phyloP scores from a whole-genome alignment of 92 coral and sea anemone species.

The Meandrina meandrites region DNA sequence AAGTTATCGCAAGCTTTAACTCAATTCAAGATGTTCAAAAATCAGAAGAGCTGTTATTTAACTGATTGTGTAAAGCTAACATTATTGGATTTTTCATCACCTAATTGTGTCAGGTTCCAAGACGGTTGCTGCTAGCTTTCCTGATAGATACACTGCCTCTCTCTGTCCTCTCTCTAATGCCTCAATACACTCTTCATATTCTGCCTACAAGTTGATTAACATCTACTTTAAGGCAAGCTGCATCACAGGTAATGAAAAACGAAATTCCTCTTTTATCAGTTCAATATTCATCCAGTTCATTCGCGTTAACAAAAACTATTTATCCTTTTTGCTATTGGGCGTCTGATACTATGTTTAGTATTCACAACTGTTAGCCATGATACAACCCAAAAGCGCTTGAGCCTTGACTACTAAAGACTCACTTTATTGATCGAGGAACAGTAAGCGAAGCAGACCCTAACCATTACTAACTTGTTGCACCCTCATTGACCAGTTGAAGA shows the following conservation, averaged over 20 bases:
- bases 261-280: neutral
- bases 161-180: constrained; percentile 65
- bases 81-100: constrained; percentile 22
- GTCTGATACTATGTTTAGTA: too few relatives aligned
- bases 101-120: constrained; percentile 67
- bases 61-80: too few relatives aligned
- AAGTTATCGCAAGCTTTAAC: neutral
- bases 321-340: too few relatives aligned
- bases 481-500: neutral
- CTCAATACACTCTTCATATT: constrained; percentile 73
- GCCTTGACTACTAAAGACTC: too few relatives aligned
- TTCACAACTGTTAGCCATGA: too few relatives aligned
- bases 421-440: too few relatives aligned
- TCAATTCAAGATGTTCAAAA: neutral
- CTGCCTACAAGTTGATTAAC: constrained; percentile 43
- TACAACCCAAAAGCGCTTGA: too few relatives aligned
- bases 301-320: too few relatives aligned
- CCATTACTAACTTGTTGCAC: neutral
- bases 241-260: neutral
- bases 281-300: neutral
- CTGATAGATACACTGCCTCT: constrained; percentile 55
- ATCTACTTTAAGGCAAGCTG: neutral
- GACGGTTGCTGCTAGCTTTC: constrained; percentile 59
- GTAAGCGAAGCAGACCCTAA: neutral
- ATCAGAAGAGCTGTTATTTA: neutral